Evolutionary conservation across 2,797 vertebrate species (phyloP), one percentile per base, ranked within the genome.

Genomic region (Hyperoplus immaculatus): DNA sequence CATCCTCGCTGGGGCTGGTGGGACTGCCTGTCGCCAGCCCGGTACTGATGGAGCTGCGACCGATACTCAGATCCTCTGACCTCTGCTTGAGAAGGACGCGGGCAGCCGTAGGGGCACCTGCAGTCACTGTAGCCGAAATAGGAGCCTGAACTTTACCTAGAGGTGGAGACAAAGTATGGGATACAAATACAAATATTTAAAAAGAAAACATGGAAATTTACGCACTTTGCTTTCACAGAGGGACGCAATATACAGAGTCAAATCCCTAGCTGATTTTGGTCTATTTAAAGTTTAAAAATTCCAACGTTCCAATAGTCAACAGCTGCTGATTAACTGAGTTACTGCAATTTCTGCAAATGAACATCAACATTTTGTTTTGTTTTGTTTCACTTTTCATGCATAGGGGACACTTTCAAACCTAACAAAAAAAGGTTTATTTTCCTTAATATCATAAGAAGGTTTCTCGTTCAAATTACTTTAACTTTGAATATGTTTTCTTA

Each of bases 71-170:
- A 29, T 99, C 97, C 91, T 98, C 97, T 16, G 97, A 97, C 91
- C 96, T 96, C 93, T 99, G 97, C 87, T 97, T 98, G 75, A 97
- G 94, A 79, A 99, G 96, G 69, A 95, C 88, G 2, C 95, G 94
- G 65, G 95, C 94, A 29, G 95, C 95, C 0, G 94, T 95, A 0
- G 95, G 95, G 53, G 95, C 95, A 1, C 94, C 94, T 0, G 69
- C 91, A 3, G 95, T 77, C 53, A 95, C 91, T 0, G 93, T 92
- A 0, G 94, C 93, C 2, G 94, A 81, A 77, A 95, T 92, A 0
- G 94, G 93, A 57, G 91, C 90, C 16, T 88, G 93, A 21, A 78
- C 81, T 63, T 91, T 94, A 79, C 93, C 93, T 94, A 42, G 11
- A 41, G 3, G 18, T 5, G 53, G 29, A 29, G 29, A 39, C 8